Base-by-base conservation (phyloP, 2,797 vertebrate species). In the Microctenopoma stevenorrisi region DNA sequence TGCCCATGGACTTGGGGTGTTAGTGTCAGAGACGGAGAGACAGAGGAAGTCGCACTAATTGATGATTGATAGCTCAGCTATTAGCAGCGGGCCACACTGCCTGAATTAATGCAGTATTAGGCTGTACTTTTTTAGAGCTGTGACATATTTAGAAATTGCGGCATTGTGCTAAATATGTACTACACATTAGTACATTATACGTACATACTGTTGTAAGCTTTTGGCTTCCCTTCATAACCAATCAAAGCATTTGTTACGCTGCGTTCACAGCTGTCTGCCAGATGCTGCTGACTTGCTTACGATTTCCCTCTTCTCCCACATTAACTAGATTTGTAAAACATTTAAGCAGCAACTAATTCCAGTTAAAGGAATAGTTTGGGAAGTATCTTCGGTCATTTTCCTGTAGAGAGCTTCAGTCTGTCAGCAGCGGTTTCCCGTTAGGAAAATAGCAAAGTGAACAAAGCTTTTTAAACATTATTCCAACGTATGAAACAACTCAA, bases 21-120 rank as follows among this genome's bases (percentile, higher is more conserved):
- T 84, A 86, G 78, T 78, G 80, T 85, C 82, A 70, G 61, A 79
- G 79, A 74, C 83, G 70, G 86, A 22, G 22, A 22, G 82, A 76
- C 57, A 78, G 79, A 67, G 81, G 67, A 85, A 84, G 83, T 84
- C 72, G 25, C 78, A 58, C 85, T 90, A 88, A 92, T 86, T 91
- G 85, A 64, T 89, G 91, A 91, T 87, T 82, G 89, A 91, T 91
- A 81, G 77, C 76, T 78, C 49, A 59, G 71, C 77, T 79, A 83
- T 90, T 88, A 84, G 77, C 50, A 28, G 57, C 2, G 3, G 50
- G 42, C 68, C 81, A 47, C 56, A 16, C 52, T 42, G 79, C 68
- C 65, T 69, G 49, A 79, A 60, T 78, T 86, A 85, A 87, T 79
- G 63, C 40, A 81, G 61, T 72, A 53, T 72, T 83, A 66, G 79